phyloP scores from a whole-genome alignment of 2,888 invertebrate species.

The Penaeus monodon region DNA sequence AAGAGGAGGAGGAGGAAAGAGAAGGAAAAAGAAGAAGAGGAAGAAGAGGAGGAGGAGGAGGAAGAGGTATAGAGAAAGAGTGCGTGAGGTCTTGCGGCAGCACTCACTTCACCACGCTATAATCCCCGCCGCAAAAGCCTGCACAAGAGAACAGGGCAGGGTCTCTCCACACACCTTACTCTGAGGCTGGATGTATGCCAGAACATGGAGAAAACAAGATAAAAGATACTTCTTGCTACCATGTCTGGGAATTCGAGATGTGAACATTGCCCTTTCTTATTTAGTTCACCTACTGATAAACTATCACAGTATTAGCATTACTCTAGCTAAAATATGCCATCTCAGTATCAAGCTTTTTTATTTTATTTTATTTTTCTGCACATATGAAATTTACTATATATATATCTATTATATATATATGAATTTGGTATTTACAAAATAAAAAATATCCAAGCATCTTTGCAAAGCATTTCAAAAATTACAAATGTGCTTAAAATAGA shows the following conservation, averaged over 20 bases:
- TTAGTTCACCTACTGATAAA: constrained; percentile 37
- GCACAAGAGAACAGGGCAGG: constrained; percentile 27
- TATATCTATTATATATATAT: constrained; percentile 36
- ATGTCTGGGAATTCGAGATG: constrained; percentile 14
- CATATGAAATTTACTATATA: constrained; percentile 47
- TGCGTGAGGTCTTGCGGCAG: no score
- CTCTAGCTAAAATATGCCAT: constrained; percentile 50
- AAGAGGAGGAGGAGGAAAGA: no score
- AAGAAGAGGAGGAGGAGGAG: no score
- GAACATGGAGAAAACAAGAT: constrained; percentile 5
- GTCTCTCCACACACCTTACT: constrained; percentile 33
- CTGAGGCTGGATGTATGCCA: constrained; percentile 23
- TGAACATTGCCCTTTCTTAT: constrained; percentile 22
- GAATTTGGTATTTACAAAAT: constrained; percentile 43
- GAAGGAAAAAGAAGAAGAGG: no score
- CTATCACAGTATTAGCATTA: constrained; percentile 57
- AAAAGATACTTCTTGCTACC: constrained; percentile 31
- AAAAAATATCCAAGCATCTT: constrained; percentile 52
- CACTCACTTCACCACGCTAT: neutral
- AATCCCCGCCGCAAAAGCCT: neutral
- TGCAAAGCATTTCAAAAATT: constrained; percentile 53
- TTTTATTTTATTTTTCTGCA: neutral
- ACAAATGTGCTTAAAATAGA: constrained; percentile 56
- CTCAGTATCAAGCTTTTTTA: constrained; percentile 31
- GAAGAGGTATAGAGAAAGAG: no score